phyloP scores from a whole-genome alignment of 2,113 vertebrate species.

The Uropsilus gracilis region DNA sequence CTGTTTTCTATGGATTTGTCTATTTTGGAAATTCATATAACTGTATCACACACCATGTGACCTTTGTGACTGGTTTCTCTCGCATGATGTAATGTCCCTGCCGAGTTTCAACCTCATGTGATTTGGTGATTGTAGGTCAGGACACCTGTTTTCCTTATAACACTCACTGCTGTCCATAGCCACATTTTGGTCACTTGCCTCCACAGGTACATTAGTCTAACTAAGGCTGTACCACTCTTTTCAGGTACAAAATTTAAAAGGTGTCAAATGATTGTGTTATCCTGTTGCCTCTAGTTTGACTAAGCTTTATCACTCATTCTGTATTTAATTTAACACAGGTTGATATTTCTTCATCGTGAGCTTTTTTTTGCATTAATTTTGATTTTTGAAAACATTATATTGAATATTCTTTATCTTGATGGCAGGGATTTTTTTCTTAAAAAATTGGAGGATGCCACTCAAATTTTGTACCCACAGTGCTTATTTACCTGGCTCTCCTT shows the following conservation, averaged over 20 bases:
- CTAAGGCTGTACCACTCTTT: no score
- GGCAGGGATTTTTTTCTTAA: neutral
- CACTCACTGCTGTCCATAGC: no score
- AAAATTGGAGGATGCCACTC: neutral
- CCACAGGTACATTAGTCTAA: neutral
- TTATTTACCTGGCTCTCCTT: neutral
- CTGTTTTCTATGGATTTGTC: no score
- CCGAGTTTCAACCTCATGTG: neutral
- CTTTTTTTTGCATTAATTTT: neutral
- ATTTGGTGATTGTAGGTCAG: no score
- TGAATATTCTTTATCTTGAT: neutral
- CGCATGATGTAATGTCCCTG: neutral
- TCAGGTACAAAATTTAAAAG: no score
- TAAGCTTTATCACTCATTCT: neutral
- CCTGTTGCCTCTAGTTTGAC: no score
- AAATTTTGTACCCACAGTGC: neutral
- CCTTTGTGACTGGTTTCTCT: neutral
- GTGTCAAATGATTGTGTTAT: no score
- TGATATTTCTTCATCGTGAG: neutral
- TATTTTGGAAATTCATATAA: neutral
- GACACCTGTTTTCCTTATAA: neutral
- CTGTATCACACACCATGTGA: neutral
- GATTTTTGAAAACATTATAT: neutral
- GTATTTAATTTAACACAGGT: neutral
- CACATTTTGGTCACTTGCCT: no score